Conservation (phyloP, 2,797 vertebrate species). For the Microcaecilia unicolor region DNA sequence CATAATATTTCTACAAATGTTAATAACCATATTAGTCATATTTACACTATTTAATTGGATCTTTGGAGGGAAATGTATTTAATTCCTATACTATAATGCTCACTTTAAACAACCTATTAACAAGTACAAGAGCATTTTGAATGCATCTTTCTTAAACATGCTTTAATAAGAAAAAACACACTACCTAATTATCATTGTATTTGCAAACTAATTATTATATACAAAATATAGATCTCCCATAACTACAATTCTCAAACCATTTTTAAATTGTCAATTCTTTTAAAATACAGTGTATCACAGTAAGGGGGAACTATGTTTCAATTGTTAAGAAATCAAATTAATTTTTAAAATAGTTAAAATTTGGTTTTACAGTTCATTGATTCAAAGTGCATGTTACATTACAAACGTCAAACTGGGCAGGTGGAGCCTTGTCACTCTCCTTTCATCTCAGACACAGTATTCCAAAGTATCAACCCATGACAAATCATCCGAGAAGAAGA, state of each 20-base stretch:
- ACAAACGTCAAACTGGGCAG: too few species aligned
- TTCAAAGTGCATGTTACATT: too few species aligned
- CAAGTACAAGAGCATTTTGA: not conserved
- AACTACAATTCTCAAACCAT: constrained; percentile 29
- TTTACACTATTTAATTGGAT: constrained; percentile 39
- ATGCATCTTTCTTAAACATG: constrained; percentile 14
- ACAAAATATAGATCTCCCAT: constrained; percentile 29
- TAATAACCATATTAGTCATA: constrained; percentile 31
- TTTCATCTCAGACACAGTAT: too few species aligned
- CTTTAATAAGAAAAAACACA: constrained; percentile 10
- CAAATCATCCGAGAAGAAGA: too few species aligned
- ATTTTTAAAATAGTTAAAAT: too few species aligned
- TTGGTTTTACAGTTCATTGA: too few species aligned
- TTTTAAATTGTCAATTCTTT: constrained; percentile 18
- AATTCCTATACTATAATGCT: constrained; percentile 6
- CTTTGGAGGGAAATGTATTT: constrained; percentile 22
- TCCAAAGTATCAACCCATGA: too few species aligned
- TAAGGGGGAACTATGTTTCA: too few species aligned
- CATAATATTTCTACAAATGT: constrained; percentile 17
- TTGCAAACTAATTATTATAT: constrained; percentile 30
- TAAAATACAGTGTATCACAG: constrained; percentile 22
- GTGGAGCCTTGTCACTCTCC: too few species aligned
- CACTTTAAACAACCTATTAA: constrained; percentile 20
- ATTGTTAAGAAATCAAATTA: too few species aligned
- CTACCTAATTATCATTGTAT: constrained; percentile 21